These are phyloP conservation scores for Metridium senile DNA, from an alignment of 92 coral and sea anemone species.

Conservation along the genomic window DNA sequence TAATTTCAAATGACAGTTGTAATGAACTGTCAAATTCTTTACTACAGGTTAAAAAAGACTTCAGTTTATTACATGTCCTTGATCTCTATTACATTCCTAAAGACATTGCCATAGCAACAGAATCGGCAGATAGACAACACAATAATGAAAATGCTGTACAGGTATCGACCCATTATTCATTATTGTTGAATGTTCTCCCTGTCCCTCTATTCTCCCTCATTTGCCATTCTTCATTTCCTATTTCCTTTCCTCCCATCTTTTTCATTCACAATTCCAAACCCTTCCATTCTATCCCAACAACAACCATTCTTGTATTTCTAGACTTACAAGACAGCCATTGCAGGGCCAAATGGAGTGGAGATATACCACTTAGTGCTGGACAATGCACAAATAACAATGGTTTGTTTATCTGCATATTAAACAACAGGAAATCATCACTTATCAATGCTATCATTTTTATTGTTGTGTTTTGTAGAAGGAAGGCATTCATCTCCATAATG, in stretches of 20 bases:
- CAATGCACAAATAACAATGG: constrained; percentile 31
- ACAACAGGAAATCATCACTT: no score
- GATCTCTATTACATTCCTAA: constrained; percentile 71
- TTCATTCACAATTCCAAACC: no score
- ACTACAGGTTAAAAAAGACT: constrained; percentile 62
- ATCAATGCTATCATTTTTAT: background rate
- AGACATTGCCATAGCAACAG: constrained; percentile 58
- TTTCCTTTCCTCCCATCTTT: no score
- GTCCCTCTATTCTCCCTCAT: no score
- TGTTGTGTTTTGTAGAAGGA: constrained; percentile 33
- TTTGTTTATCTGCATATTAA: no score
- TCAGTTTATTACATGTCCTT: constrained; percentile 51
- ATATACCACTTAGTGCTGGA: constrained; percentile 41
- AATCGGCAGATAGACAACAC: background rate
- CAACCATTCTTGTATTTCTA: background rate
- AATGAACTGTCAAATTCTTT: no score
- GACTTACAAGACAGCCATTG: constrained; percentile 66
- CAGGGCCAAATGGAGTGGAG: constrained; percentile 92
- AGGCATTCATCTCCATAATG: constrained; percentile 68
- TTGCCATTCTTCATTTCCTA: no score
- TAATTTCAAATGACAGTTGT: no score
- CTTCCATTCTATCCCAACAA: background rate
- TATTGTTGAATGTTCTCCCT: no score
- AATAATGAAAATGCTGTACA: background rate
- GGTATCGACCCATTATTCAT: background rate